phyloP scores from a whole-genome alignment of 2,888 invertebrate species.

The Fabriciana adippe region DNA sequence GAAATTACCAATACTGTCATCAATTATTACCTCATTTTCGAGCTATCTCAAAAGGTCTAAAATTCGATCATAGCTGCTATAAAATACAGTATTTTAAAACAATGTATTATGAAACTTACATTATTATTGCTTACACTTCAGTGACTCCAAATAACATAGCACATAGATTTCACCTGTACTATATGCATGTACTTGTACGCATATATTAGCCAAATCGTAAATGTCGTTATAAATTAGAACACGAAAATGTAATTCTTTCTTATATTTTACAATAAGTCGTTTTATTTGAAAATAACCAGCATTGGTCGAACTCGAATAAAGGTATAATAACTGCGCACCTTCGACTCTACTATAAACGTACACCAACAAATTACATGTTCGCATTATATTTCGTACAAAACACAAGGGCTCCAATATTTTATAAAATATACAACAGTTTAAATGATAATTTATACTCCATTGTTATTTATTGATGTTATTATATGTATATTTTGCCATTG shows the following conservation, averaged over 20 bases:
- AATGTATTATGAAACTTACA: too few relatives aligned
- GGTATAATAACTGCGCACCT: conserved; percentile 28
- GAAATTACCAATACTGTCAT: too few relatives aligned
- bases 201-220: conserved; percentile 5
- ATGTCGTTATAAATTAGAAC: conserved; percentile 21
- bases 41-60: too few relatives aligned
- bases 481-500: conserved; percentile 83
- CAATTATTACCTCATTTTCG: too few relatives aligned
- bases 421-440: conserved; percentile 82
- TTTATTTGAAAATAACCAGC: conserved; percentile 26
- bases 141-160: too few relatives aligned
- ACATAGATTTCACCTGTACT: too few relatives aligned
- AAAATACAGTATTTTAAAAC: too few relatives aligned
- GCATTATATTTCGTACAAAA: conserved; percentile 60
- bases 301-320: conserved; percentile 18
- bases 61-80: too few relatives aligned
- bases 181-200: not conserved
- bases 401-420: conserved; percentile 78
- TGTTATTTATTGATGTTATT: conserved; percentile 83
- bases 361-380: conserved; percentile 60
- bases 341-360: conserved; percentile 48
- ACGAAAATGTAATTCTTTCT: conserved; percentile 7
- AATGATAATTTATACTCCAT: conserved; percentile 83
- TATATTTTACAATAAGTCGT: conserved; percentile 22
- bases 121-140: too few relatives aligned